Conservation (phyloP, 1,140 invertebrate genomes). For the Ceratoteleas bidentatus region DNA sequence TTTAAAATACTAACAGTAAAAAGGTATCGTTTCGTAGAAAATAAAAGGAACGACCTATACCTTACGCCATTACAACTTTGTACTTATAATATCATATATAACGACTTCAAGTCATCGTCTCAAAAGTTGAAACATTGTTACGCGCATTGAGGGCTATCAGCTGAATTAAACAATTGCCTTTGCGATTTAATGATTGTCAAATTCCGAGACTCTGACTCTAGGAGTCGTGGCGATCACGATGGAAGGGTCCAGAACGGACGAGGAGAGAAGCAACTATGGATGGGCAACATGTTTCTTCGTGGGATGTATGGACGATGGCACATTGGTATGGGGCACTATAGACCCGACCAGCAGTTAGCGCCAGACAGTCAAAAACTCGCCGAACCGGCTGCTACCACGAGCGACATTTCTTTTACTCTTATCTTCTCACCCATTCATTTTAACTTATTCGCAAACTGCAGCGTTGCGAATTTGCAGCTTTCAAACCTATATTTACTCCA, state of each 20-base stretch:
- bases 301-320: conserved; percentile 68
- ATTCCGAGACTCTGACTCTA: conserved; percentile 26
- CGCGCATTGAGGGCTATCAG: background rate
- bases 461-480: conserved; percentile 59
- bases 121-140: no score
- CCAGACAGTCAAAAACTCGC: conserved; percentile 79
- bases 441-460: conserved; percentile 64
- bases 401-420: conserved; percentile 49
- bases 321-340: conserved; percentile 63
- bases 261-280: conserved; percentile 29
- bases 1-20: no score
- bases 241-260: conserved; percentile 37
- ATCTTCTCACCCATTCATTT: conserved; percentile 69
- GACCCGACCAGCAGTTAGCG: conserved; percentile 72
- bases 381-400: conserved; percentile 74
- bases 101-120: no score
- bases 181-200: conserved; percentile 35
- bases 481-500: conserved; percentile 64
- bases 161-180: conserved; percentile 23
- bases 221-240: conserved; percentile 39
- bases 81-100: no score
- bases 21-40: no score
- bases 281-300: conserved; percentile 50
- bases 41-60: no score
- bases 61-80: no score